phyloP scores from a whole-genome alignment of 2,113 vertebrate genomes.

The Solea solea region DNA sequence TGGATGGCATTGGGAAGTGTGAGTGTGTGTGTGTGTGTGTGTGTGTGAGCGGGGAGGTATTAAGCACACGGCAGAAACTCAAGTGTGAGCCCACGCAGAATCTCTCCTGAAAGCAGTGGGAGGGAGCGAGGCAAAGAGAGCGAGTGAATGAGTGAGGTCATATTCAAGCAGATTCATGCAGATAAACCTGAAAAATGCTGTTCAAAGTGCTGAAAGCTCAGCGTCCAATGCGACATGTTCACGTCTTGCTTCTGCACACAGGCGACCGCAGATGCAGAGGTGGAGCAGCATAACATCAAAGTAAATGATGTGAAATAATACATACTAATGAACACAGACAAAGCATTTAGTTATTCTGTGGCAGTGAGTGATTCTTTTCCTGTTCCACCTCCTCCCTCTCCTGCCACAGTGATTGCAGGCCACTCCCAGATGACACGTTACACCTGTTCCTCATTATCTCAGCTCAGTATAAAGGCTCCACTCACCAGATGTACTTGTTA shows the following conservation, averaged over 20 bases:
- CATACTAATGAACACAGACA: too few species aligned
- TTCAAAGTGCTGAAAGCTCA: conserved; percentile 11
- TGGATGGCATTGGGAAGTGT: conserved; percentile 53
- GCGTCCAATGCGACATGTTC: not conserved
- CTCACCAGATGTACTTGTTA: too few species aligned
- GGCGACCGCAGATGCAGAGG: not conserved
- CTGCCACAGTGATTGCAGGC: too few species aligned
- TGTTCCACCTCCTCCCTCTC: too few species aligned
- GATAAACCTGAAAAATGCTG: conserved; percentile 34
- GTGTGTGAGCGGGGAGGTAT: conserved; percentile 50
- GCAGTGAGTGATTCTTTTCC: not conserved
- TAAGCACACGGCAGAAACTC: conserved; percentile 76
- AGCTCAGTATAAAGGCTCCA: too few species aligned
- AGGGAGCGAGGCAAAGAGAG: conserved; percentile 56
- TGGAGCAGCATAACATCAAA: not conserved
- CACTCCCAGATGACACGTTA: too few species aligned
- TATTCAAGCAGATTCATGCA: conserved; percentile 24
- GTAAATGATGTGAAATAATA: not conserved
- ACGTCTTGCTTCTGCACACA: not conserved
- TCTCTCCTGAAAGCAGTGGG: conserved; percentile 72
- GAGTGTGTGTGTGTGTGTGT: conserved; percentile 51
- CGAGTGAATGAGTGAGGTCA: conserved; percentile 62
- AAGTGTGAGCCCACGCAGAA: conserved; percentile 77
- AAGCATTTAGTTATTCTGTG: not conserved
- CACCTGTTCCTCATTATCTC: too few species aligned